phyloP scores from a whole-genome alignment of 2,888 invertebrate genomes.

The Dynastes tityus region DNA sequence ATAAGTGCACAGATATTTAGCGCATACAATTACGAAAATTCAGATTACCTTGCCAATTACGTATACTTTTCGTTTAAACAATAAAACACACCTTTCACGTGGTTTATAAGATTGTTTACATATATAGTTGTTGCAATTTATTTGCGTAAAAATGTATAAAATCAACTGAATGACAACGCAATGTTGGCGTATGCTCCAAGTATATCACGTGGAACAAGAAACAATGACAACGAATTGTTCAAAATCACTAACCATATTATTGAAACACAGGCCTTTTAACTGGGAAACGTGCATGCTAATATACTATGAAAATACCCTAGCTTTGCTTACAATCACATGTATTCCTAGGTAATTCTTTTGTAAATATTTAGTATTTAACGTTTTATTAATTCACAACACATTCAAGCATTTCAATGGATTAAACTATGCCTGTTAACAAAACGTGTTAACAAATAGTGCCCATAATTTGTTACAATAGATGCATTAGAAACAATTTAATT shows the following conservation, averaged over 20 bases:
- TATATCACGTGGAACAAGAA: no score
- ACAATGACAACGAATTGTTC: no score
- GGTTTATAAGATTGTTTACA: neutral
- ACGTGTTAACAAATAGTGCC: conserved; percentile 23
- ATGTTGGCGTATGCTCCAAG: neutral
- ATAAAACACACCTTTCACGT: neutral
- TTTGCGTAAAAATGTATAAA: no score
- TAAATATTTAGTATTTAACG: neutral
- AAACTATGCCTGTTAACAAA: neutral
- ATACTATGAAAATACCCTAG: neutral
- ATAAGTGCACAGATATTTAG: conserved; percentile 13
- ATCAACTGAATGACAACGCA: neutral
- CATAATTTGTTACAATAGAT: neutral
- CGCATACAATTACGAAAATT: conserved; percentile 11
- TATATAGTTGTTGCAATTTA: neutral
- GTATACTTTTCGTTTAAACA: neutral
- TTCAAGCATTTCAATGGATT: neutral
- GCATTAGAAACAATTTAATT: conserved; percentile 1
- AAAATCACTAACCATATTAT: no score
- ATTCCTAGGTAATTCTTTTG: neutral
- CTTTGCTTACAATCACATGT: neutral
- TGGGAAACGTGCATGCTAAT: no score
- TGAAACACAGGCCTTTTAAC: no score
- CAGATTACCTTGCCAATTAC: neutral
- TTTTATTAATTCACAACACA: neutral